Base-by-base conservation (phyloP, 2,797 vertebrate genomes). In the Triplophysa bombifrons region DNA sequence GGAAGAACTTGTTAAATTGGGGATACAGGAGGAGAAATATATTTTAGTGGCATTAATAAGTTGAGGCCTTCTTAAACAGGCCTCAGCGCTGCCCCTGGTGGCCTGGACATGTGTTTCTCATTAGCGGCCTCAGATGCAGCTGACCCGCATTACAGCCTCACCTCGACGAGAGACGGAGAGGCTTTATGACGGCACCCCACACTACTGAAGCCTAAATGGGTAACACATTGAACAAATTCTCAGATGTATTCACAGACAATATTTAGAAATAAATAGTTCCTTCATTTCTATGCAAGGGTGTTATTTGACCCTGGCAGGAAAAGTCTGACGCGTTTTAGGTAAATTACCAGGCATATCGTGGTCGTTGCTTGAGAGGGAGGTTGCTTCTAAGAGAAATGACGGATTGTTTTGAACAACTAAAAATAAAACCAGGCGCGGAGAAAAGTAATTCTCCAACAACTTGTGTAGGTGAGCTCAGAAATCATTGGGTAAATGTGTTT, bases 31-130 rank as follows among this genome's bases (percentile, higher is more conserved):
- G 93, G 93, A 92, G 93, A 91, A 90, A 94, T 94, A 94, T 94
- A 94, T 95, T 94, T 94, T 94, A 94, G 91, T 95, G 90, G 91
- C 92, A 93, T 93, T 93, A 94, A 93, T 94, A 93, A 95, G 91
- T 88, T 88, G 78, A 14, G 85, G 88, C 91, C 92, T 85, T 90
- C 90, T 80, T 16, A 85, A 89, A 92, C 92, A 85, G 91, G 88
- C 89, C 92, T 88, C 86, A 84, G 90, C 85, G 89, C 85, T 90
- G 80, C 48, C 89, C 84, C 89, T 85, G 83, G 90, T 83, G 82
- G 89, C 85, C 77, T 20, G 87, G 89, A 92, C 93, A 95, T 93
- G 86, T 95, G 94, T 91, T 95, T 94, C 92, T 84, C 90, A 92
- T 95, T 95, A 95, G 86, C 0, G 56, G 20, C 84, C 85, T 85